Evolutionary conservation across 2,888 invertebrate species (phyloP), one percentile per base, ranked within the genome.

Genomic region (Athalia rosae): DNA sequence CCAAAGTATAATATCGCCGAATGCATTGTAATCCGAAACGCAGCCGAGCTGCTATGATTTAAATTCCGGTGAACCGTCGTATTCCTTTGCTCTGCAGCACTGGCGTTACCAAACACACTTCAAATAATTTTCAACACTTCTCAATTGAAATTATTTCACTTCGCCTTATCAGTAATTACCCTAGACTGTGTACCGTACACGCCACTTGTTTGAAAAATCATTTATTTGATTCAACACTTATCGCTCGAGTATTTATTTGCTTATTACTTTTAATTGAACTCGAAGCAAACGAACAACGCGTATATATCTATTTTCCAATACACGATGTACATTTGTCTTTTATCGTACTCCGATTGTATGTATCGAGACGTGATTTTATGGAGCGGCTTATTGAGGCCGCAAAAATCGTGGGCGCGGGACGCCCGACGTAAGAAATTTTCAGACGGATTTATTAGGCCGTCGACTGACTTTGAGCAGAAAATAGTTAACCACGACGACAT

Each of bases 401-500:
- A 28, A 28, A 28, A 28, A 28, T 28, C 28, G 2, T 28, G 28
- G 28, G 28, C 28, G 28, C 28, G 28, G 28, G 28, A 28, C 71
- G 45, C 71, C 45, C 4, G 11, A 8, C 56, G 56, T n/a, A 13
- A 56, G 58, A 45, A 56, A 4, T 69, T n/a, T 11, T 50, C 50
- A 13, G 58, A 28, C n/a, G 13, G 5, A 48, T 8, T 58, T 71
- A 58, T 58, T 45, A 9, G 58, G 45, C 41, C 58, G 71, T 56
- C 48, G 61, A 74, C 74, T 74, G 28, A 74, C 43, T 74, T 74
- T 9, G 11, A 62, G 48, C 62, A 47, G 61, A 62, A 74, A 62
- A 62, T 74, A 74, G 74, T 74, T 61, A 74, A 61, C 74, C 61
- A 48, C 74, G 47, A 28, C 74, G 62, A 62, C 74, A 62, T 74